Evolutionary conservation across 1,140 invertebrate genomes (phyloP).

Genomic region (Bilobella aurantiaca): DNA sequence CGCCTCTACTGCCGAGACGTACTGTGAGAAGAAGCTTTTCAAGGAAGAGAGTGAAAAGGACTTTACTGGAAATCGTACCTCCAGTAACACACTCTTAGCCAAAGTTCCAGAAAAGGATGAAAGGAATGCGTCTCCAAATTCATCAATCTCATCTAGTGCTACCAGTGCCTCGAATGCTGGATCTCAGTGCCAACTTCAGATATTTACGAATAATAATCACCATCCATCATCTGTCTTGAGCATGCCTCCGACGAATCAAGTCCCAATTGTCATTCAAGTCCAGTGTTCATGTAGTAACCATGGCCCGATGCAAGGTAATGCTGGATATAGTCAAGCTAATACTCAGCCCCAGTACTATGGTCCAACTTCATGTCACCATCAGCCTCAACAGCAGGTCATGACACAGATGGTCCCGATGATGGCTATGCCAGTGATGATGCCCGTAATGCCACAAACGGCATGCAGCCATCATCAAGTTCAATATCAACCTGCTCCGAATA

Average conservation of each 20-base stretch:
- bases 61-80: not conserved
- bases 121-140: not conserved
- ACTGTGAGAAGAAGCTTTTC: not conserved
- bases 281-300: too few relatives aligned
- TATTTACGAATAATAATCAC: too few relatives aligned
- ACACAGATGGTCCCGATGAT: not conserved
- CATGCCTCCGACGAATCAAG: too few relatives aligned
- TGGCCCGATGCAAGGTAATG: too few relatives aligned
- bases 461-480: too few relatives aligned
- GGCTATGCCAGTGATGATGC: not conserved
- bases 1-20: not conserved
- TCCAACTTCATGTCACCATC: too few relatives aligned
- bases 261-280: too few relatives aligned
- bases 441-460: too few relatives aligned
- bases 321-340: too few relatives aligned
- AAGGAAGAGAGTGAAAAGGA: not conserved
- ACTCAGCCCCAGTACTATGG: too few relatives aligned
- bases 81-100: not conserved
- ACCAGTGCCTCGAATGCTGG: not conserved
- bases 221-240: too few relatives aligned
- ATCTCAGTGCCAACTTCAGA: not conserved
- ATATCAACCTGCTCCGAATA: too few relatives aligned
- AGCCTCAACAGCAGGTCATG: not conserved
- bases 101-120: not conserved
- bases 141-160: not conserved